A percentile compares a stretch with the other conserved stretches of the same genome.
Conservation (phyloP, 2,113 vertebrate genomes). For the Ageneiosus marmoratus region DNA sequence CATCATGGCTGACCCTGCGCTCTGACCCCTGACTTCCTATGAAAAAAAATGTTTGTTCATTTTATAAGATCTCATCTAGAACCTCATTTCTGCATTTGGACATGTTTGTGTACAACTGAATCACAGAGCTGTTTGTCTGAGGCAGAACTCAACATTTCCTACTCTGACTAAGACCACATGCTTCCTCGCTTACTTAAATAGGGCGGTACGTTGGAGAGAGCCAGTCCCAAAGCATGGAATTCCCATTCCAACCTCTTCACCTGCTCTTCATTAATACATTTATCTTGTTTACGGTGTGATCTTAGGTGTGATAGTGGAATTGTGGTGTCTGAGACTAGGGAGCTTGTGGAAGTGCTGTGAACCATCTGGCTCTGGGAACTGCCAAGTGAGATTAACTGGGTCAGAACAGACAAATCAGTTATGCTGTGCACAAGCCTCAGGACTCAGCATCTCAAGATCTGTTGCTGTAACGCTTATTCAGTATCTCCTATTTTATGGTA, state of each 20-base stretch:
- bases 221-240: not conserved
- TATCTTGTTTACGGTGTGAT: not conserved
- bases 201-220: not conserved
- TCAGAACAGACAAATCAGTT: not conserved
- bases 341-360: not conserved
- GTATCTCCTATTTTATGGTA: too few species aligned
- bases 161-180: slow-evolving; percentile 1
- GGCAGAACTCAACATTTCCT: slow-evolving; percentile 2
- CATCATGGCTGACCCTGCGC: too few species aligned
- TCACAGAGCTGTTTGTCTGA: slow-evolving; percentile 17
- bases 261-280: not conserved
- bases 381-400: not conserved
- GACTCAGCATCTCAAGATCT: not conserved
- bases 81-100: slow-evolving; percentile 22
- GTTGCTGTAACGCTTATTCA: too few species aligned
- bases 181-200: slow-evolving; percentile 1
- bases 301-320: not conserved
- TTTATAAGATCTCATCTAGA: too few species aligned
- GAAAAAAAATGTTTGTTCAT: too few species aligned
- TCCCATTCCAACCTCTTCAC: not conserved
- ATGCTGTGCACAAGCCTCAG: not conserved
- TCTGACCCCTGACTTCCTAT: too few species aligned
- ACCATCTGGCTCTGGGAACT: not conserved
- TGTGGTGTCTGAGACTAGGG: not conserved
- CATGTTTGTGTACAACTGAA: slow-evolving; percentile 1